Evolutionary conservation across 2,797 vertebrate species (phyloP), one percentile per base, ranked within the genome.

Genomic region (Enteromius argenteus): DNA sequence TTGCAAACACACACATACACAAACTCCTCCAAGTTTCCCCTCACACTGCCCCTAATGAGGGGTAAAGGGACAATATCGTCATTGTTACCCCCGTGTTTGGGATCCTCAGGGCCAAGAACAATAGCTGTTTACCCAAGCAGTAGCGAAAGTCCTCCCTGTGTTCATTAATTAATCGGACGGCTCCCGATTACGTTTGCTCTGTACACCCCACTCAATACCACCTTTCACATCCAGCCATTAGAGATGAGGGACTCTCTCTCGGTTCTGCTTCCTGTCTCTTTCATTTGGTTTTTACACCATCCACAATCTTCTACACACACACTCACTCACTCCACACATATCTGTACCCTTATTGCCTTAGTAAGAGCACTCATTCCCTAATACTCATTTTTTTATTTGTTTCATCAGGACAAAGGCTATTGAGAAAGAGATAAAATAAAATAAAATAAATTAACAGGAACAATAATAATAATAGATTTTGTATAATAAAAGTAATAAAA

Each of bases 71-170:
- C 96, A 97, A 97, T 96, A 90, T 93, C 91, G 91, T 92, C 92
- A 95, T 96, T 98, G 96, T 97, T 95, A 94, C 92, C 94, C 92
- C 92, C 84, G 93, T 95, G 83, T 95, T 95, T 84, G 62, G 94
- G 94, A 94, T 95, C 90, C 93, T 92, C 58, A 35, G 91, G 92
- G 91, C 56, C 92, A 95, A 95, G 92, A 97, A 96, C 94, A 96
- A 95, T 95, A 69, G 84, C 93, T 97, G 94, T 98, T 97, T 97
- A 97, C 94, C 92, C 94, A 95, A 96, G 94, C 94, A 93, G 91
- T 93, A 87, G 77, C 80, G 79, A 93, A 93, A 92, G 92, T 94
- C 90, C 91, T 92, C 81, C 90, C 89, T 90, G 86, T 80, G 93
- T 84, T 10, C 80, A 27, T 89, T 94, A 95, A 95, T 96, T 96